A percentile compares a stretch with the other conserved stretches of the same genome.
Evolutionary conservation across 2,113 vertebrate genomes (phyloP).

Genomic region (Aspidoscelis tigris): DNA sequence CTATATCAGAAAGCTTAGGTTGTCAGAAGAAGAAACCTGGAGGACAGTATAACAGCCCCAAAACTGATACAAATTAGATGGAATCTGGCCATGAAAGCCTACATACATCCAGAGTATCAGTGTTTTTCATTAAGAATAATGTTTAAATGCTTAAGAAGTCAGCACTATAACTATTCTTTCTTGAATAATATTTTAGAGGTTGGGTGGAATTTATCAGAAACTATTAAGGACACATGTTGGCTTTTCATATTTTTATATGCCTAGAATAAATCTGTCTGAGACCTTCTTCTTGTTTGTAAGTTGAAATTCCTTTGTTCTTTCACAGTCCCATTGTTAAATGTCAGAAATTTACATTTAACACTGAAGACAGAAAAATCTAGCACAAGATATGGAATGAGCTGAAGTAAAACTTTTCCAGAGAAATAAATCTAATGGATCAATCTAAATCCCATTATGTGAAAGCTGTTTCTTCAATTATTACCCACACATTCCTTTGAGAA

Average conservation of each 20-base stretch:
- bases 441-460: neutral
- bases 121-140: conserved; percentile 26
- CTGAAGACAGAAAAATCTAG: conserved; percentile 5
- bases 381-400: neutral
- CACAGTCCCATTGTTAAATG: conserved; percentile 35
- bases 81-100: too few species aligned
- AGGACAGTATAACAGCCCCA: too few species aligned
- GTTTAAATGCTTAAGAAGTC: conserved; percentile 25
- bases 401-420: conserved; percentile 32
- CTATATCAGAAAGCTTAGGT: too few species aligned
- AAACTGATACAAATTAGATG: too few species aligned
- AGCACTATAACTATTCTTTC: conserved; percentile 23
- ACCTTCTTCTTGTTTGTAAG: conserved; percentile 44
- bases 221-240: conserved; percentile 36
- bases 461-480: conserved; percentile 22
- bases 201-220: neutral
- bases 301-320: conserved; percentile 39
- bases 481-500: conserved; percentile 6
- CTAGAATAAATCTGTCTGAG: conserved; percentile 32
- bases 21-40: too few species aligned
- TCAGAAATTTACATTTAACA: conserved; percentile 27
- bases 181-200: conserved; percentile 29
- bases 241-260: conserved; percentile 37
- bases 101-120: too few species aligned
- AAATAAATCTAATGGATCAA: conserved; percentile 28